Base-by-base conservation (phyloP, 2,797 vertebrate species). In the Nothura maculosa region DNA sequence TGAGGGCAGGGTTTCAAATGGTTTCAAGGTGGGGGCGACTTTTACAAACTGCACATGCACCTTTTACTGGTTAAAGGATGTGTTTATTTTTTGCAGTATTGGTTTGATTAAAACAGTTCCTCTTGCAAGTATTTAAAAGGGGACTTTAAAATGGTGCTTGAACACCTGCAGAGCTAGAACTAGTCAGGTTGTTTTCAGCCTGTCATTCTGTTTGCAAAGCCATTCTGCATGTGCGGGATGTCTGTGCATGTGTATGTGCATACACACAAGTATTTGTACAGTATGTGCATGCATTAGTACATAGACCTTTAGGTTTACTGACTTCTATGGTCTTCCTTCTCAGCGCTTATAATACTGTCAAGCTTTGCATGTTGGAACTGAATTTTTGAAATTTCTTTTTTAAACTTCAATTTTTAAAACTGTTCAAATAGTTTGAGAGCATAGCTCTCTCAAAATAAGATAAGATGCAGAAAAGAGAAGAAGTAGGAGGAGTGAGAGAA, bases 1-100 rank as follows among this genome's bases (percentile, higher is more conserved):
- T 3, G 14, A 76, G 64, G 68, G 20, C 50, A 57, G 73, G 73
- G 84, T 91, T 92, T 92, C 92, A 96, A 92, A 95, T 93, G 85
- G 57, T 84, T 96, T 94, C 92, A 95, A 96, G 90, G 82, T 92
- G 80, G 68, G 94, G 85, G 81, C 85, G 85, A 82, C 89, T 97
- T 97, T 96, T 93, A 97, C 74, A 95, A 95, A 92, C 77, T 80
- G 64, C 66, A 90, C 78, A 90, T n/a, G 61, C 90, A 76, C 87
- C 77, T 92, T 94, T 94, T 88, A 89, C 74, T 82, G 76, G 50
- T 91, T 85, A 94, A 92, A 88, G 75, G 81, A 94, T 4, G 27
- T 81, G 77, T 95, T 96, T 96, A 94, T 92, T 79, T 77, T 89
- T 94, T 79, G 68, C 78, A 85, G 38, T 43, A 92, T 81, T 95